phyloP scores from a whole-genome alignment of 2,888 invertebrate genomes.

The Argyresthia goedartella region DNA sequence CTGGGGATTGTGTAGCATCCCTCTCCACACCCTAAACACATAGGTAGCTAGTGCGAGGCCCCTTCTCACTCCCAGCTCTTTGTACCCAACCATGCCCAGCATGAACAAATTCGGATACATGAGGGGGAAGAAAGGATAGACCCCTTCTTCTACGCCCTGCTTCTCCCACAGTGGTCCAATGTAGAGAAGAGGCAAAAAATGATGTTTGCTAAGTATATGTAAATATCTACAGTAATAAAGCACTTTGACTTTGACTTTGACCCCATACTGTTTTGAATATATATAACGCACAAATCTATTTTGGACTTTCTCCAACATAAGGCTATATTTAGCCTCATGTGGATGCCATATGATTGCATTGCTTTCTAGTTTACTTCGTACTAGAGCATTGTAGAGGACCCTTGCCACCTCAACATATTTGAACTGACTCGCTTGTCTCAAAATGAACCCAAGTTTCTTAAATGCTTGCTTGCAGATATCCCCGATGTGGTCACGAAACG shows the following conservation, averaged over 20 bases:
- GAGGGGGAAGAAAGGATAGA: slow-evolving; percentile 1
- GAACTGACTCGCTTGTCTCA: slow-evolving; percentile 4
- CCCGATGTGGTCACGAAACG: slow-evolving; percentile 6
- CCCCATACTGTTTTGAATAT: not conserved
- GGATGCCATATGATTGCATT: slow-evolving; percentile 10
- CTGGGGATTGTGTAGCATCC: not conserved
- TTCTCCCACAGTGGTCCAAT: no score
- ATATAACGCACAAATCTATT: not conserved
- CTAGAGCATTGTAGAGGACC: slow-evolving; percentile 7
- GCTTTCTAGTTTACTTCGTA: slow-evolving; percentile 9
- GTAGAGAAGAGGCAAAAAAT: no score
- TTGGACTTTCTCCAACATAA: not conserved
- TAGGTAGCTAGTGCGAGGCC: not conserved
- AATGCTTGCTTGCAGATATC: slow-evolving; percentile 5
- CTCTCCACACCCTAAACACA: not conserved
- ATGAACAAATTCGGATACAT: not conserved
- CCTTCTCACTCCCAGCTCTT: not conserved
- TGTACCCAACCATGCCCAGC: not conserved
- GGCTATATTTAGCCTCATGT: slow-evolving; percentile 6
- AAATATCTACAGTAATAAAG: no score
- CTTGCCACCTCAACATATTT: slow-evolving; percentile 4
- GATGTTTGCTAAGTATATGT: no score
- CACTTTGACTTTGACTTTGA: no score
- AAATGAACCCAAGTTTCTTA: slow-evolving; percentile 7
- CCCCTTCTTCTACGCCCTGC: no score